Evolutionary conservation across 2,797 vertebrate species (phyloP), one percentile per base, ranked within the genome.

Genomic region (Malacoraja senta): DNA sequence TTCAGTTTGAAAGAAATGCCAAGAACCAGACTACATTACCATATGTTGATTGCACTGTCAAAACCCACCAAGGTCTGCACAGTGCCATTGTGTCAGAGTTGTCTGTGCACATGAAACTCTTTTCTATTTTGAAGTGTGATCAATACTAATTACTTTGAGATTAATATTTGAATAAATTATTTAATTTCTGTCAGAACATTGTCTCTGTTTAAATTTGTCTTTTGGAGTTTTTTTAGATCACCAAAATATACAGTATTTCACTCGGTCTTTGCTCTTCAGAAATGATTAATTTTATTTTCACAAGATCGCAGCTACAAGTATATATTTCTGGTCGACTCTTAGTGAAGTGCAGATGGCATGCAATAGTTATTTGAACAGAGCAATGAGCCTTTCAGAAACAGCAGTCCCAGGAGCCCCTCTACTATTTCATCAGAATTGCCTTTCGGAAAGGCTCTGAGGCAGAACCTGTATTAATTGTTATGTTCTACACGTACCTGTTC

Each of bases 401-500:
- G 38, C 90, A 92, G 71, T 92, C 90, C 90, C 90, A 92, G 24
- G 68, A 53, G 90, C 72, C 90, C 53, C 6, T 3, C 4, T 32
- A 92, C 72, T 53, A 74, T 92, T 92, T 76, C 90, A 92, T 92
- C 90, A 92, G 71, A 24, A 76, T 76, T 92, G 90, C 90, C 90
- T 76, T 91, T 92, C 74, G 90, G 65, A 92, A 53, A 74, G 90
- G 90, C 90, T 92, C 76, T 76, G 90, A 92, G 90, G 90, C 90
- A 44, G 90, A 92, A 92, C 90, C 90, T 74, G 35, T 35, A 92
- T 53, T 92, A 92, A 92, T 92, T 92, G 90, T 92, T 71, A 92
- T 92, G 90, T 92, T 92, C 38, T 92, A 92, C 90, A 92, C 90
- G 90, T 92, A 92, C 71, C 68, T 92, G 90, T 92, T 92, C 90